Percentiles rank a stretch among this genome's conserved stretches.
These are phyloP conservation scores for Achatina immaculata DNA, from an alignment of 1,140 invertebrate genomes.

Conservation along the genomic window DNA sequence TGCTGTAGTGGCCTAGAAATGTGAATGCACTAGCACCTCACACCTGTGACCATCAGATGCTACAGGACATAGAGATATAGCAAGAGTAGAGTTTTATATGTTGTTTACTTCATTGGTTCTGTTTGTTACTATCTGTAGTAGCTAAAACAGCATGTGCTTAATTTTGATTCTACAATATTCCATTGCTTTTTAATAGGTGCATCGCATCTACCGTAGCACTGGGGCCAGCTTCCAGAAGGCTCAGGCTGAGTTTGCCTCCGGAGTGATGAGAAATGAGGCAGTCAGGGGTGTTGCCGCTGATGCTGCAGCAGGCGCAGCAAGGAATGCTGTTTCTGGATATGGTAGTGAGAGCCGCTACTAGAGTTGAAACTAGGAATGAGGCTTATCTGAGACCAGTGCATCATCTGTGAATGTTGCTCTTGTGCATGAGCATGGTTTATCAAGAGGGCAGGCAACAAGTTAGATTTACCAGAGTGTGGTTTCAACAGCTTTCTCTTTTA, in stretches of 20 bases:
- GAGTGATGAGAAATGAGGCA: constrained; percentile 93
- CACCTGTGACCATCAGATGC: too few relatives aligned
- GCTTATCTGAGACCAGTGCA: not conserved
- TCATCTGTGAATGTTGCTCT: not conserved
- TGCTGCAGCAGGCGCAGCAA: constrained; percentile 71
- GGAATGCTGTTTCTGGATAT: constrained; percentile 48
- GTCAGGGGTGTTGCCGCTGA: constrained; percentile 87
- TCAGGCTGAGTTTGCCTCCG: constrained; percentile 94
- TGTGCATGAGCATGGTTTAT: not conserved
- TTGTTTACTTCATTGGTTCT: too few relatives aligned
- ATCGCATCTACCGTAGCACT: constrained; percentile 93
- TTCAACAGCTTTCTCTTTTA: too few relatives aligned
- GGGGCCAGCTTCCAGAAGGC: constrained; percentile 97
- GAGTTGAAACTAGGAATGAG: not conserved
- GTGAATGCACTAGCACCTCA: too few relatives aligned
- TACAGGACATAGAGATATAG: too few relatives aligned
- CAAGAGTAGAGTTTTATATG: too few relatives aligned
- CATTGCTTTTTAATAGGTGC: constrained; percentile 83
- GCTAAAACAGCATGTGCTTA: too few relatives aligned
- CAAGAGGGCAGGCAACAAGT: not conserved
- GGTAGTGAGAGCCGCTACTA: constrained; percentile 44
- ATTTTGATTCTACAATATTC: too few relatives aligned
- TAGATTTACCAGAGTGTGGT: not conserved
- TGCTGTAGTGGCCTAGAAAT: too few relatives aligned
- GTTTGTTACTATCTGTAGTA: too few relatives aligned